Conservation (phyloP, 2,113 vertebrate genomes). For the Podiceps cristatus region DNA sequence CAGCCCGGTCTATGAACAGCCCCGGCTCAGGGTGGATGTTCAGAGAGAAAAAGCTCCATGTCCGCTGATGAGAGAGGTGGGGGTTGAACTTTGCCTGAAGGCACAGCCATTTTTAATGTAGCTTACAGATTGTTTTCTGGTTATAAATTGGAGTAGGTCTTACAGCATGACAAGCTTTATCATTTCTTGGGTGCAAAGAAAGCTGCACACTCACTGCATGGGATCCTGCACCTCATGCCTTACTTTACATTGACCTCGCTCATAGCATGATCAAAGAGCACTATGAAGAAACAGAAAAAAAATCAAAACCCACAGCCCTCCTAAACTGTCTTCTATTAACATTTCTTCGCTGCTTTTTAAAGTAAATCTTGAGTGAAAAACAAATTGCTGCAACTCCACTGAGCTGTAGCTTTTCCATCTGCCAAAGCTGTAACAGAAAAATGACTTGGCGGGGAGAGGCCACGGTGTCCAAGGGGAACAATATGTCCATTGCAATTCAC, state of each 20-base stretch:
- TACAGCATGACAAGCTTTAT: background rate
- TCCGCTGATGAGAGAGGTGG: background rate
- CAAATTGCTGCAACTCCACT: background rate
- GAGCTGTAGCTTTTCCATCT: background rate
- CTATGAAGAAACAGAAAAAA: background rate
- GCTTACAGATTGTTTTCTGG: background rate
- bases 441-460: background rate
- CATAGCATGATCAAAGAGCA: background rate
- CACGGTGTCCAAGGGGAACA: background rate
- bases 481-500: background rate
- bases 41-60: background rate
- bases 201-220: background rate
- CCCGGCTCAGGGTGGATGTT: background rate
- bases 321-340: background rate
- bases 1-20: background rate
- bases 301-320: background rate
- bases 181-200: background rate
- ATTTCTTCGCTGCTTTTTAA: background rate
- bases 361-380: background rate
- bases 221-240: background rate
- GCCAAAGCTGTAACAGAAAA: background rate
- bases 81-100: background rate
- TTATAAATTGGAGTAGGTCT: background rate
- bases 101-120: background rate
- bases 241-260: background rate